Evolutionary conservation across 2,888 invertebrate species (phyloP).

Genomic region (Campopleginae sp.): DNA sequence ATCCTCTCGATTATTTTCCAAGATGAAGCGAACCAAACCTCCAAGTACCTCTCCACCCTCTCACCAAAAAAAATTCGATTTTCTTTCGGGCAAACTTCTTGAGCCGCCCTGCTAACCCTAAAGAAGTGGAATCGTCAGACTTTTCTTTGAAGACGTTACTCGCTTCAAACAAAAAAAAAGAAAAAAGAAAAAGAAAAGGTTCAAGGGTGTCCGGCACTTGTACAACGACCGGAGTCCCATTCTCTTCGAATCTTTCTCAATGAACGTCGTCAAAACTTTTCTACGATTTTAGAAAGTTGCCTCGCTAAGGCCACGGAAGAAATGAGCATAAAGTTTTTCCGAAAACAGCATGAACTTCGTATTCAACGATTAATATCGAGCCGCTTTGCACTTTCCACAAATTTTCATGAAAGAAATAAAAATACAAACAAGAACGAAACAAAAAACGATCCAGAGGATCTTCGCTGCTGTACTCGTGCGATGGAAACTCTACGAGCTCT

Average conservation of each 20-base stretch:
- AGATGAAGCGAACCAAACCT: slow-evolving; percentile 19
- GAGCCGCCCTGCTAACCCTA: neutral
- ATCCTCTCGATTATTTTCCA: slow-evolving; percentile 36
- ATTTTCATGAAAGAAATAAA: too few species aligned
- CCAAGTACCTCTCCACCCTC: neutral
- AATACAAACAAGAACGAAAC: too few species aligned
- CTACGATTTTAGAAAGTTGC: neutral
- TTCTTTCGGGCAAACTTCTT: neutral
- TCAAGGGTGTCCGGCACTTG: neutral
- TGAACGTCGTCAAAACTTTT: neutral
- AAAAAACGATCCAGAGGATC: too few species aligned
- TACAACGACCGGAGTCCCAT: neutral
- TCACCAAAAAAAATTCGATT: slow-evolving; percentile 13
- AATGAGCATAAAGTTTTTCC: neutral
- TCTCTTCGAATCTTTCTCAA: neutral
- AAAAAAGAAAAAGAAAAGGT: neutral
- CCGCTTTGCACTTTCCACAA: too few species aligned
- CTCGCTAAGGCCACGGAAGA: neutral
- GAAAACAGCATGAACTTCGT: too few species aligned
- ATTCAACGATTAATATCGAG: too few species aligned
- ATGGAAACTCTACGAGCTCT: too few species aligned
- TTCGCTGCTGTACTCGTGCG: too few species aligned
- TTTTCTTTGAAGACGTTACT: slow-evolving; percentile 14
- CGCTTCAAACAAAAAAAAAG: neutral
- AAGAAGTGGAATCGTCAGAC: slow-evolving; percentile 22